Evolutionary conservation across 2,888 invertebrate species (phyloP).

Genomic region (Crossocerus cetratus): DNA sequence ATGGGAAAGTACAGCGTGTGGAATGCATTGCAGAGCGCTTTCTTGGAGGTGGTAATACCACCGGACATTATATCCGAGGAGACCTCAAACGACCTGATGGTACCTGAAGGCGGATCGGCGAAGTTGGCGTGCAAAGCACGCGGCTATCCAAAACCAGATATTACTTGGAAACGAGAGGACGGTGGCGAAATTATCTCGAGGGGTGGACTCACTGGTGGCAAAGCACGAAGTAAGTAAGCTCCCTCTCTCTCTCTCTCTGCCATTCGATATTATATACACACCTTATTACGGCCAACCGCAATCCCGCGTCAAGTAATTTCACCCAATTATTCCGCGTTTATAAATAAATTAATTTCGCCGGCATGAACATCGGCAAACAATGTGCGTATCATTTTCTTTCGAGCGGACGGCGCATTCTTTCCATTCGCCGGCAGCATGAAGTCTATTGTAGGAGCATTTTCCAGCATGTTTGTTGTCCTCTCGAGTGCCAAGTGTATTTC

Average conservation of each 20-base stretch:
- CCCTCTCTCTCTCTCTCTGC: neutral
- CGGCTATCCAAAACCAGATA: slow-evolving; percentile 90
- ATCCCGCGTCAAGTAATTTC: neutral
- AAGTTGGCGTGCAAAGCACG: slow-evolving; percentile 91
- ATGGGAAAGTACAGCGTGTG: neutral
- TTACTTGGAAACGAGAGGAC: slow-evolving; percentile 92
- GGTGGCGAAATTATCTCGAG: slow-evolving; percentile 89
- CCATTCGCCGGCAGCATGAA: too few relatives aligned
- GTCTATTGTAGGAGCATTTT: too few relatives aligned
- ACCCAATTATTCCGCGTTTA: too few relatives aligned
- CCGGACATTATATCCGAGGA: slow-evolving; percentile 94
- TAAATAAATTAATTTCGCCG: too few relatives aligned
- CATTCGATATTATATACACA: neutral
- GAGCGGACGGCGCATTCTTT: too few relatives aligned
- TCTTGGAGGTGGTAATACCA: slow-evolving; percentile 93
- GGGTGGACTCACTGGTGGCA: slow-evolving; percentile 83
- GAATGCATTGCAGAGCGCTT: slow-evolving; percentile 83
- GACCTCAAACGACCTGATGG: slow-evolving; percentile 95
- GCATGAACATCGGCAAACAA: too few relatives aligned
- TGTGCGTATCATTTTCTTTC: too few relatives aligned
- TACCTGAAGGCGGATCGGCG: slow-evolving; percentile 93
- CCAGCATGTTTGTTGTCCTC: too few relatives aligned
- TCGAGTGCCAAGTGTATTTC: too few relatives aligned
- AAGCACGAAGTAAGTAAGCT: slow-evolving; percentile 82
- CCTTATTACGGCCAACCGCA: neutral